These are phyloP conservation scores for Plotosus lineatus DNA, from an alignment of 2,113 vertebrate species.

Conservation along the genomic window DNA sequence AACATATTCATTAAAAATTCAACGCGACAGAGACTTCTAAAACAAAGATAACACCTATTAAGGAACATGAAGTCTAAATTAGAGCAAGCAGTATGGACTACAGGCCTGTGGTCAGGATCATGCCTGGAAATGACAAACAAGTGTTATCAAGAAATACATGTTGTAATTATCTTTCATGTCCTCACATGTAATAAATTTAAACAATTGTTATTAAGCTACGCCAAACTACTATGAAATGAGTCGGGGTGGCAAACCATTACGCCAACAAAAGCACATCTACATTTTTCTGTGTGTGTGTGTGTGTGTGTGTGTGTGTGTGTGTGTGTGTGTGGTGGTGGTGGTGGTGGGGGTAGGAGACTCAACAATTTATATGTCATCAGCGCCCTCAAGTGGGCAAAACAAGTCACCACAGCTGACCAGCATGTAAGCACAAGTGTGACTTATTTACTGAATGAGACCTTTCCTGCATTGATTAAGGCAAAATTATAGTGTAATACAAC, in stretches of 20 bases:
- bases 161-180: neutral
- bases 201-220: neutral
- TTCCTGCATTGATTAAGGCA: neutral
- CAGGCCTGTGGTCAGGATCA: neutral
- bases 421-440: too few relatives aligned
- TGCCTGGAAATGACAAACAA: neutral
- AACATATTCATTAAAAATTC: neutral
- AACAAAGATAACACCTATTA: neutral
- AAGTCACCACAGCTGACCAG: neutral
- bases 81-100: neutral
- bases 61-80: neutral
- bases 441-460: neutral
- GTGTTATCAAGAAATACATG: neutral
- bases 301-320: too few relatives aligned
- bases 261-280: slow-evolving; percentile 2
- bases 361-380: slow-evolving; percentile 37
- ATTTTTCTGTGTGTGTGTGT: neutral
- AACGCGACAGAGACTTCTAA: neutral
- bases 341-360: neutral
- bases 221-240: neutral
- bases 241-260: neutral
- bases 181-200: neutral
- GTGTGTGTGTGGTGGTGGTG: too few relatives aligned
- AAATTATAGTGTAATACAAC: neutral
- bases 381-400: slow-evolving; percentile 56